phyloP scores from a whole-genome alignment of 2,113 vertebrate species.

The Embiotoca jacksoni region DNA sequence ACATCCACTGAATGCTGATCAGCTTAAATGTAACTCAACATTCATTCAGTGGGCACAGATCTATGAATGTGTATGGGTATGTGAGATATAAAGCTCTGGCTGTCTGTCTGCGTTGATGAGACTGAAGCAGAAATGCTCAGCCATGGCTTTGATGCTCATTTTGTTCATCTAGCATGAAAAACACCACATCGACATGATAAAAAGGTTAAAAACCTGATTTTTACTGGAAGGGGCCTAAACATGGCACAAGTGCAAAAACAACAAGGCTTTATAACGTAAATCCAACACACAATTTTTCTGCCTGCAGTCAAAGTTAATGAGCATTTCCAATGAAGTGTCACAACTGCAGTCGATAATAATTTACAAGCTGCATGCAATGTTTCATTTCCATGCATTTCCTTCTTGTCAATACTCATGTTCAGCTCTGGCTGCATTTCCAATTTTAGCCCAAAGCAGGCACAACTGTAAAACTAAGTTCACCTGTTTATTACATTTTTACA shows the following conservation, averaged over 20 bases:
- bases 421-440: neutral
- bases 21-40: too few relatives aligned
- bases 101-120: too few relatives aligned
- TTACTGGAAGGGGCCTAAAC: neutral
- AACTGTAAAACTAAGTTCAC: neutral
- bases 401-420: slow-evolving; percentile 1
- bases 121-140: too few relatives aligned
- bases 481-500: slow-evolving; percentile 3
- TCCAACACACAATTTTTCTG: slow-evolving; percentile 9
- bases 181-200: too few relatives aligned
- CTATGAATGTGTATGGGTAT: too few relatives aligned
- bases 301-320: slow-evolving; percentile 31
- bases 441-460: slow-evolving; percentile 1
- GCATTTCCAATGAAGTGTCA: neutral
- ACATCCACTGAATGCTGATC: too few relatives aligned
- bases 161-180: neutral
- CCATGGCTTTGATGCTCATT: too few relatives aligned
- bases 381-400: slow-evolving; percentile 15
- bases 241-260: neutral
- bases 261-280: neutral
- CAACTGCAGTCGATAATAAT: slow-evolving; percentile 36
- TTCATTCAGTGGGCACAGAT: too few relatives aligned
- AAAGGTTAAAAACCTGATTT: too few relatives aligned
- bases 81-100: too few relatives aligned
- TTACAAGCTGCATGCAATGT: slow-evolving; percentile 3